Evolutionary conservation across 2,113 vertebrate species (phyloP).

Genomic region (Lagopus leucura): DNA sequence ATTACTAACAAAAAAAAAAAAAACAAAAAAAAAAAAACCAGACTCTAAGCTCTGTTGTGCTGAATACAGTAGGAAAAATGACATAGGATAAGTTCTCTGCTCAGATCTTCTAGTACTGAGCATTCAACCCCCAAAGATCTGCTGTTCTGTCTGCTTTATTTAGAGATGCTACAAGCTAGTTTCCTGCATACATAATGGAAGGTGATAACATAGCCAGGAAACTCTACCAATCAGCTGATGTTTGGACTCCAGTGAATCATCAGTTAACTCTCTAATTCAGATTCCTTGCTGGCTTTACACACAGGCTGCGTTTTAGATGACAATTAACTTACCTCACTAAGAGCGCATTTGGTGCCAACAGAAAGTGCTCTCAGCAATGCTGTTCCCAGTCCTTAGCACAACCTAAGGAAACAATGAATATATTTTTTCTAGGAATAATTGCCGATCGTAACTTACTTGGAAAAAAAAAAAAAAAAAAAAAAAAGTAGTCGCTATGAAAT

Average conservation of each 20-base stretch:
- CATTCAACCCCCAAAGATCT: fast-evolving
- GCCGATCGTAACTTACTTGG: background rate
- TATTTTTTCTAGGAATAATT: background rate
- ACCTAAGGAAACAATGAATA: background rate
- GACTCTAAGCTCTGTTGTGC: background rate
- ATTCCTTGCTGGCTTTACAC: background rate
- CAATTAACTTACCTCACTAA: background rate
- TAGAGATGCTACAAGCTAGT: background rate
- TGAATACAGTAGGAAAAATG: background rate
- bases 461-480: too few species aligned
- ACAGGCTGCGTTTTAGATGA: background rate
- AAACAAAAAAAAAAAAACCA: background rate
- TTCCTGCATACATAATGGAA: background rate
- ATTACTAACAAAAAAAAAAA: background rate
- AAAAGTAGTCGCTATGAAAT: background rate
- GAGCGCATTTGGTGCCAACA: background rate
- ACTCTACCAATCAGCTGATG: background rate
- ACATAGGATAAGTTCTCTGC: background rate
- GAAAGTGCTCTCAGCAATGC: background rate
- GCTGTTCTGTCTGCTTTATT: background rate
- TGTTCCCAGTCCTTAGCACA: background rate
- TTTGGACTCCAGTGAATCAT: background rate
- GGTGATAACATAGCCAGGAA: background rate
- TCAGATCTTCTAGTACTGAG: background rate
- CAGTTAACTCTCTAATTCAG: background rate